phyloP scores from a whole-genome alignment of 2,888 invertebrate species.

The Tethea ocularis region DNA sequence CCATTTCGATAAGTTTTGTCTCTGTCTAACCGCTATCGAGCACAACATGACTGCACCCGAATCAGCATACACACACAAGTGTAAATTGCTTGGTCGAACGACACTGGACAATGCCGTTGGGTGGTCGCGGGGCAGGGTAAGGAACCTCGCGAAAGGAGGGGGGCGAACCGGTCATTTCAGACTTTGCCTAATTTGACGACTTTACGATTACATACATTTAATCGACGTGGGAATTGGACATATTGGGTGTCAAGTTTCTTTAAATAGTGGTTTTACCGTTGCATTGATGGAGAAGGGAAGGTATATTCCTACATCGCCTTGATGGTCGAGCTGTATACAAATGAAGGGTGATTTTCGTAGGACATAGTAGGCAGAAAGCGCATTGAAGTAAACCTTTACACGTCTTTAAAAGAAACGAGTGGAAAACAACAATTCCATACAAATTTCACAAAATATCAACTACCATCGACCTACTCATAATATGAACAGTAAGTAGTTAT shows the following conservation, averaged over 20 bases:
- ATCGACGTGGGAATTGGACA: slow-evolving; percentile 26
- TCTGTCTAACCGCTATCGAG: slow-evolving; percentile 21
- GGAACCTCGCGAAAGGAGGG: slow-evolving; percentile 11
- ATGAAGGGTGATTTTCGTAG: no score
- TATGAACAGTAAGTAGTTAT: no score
- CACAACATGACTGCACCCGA: slow-evolving; percentile 24
- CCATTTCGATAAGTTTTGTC: no score
- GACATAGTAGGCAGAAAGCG: no score
- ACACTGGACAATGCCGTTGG: slow-evolving; percentile 61
- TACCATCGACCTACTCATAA: no score
- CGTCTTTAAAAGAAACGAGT: no score
- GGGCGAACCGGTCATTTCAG: slow-evolving; percentile 38
- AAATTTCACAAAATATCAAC: no score
- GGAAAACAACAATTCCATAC: no score
- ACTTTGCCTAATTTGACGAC: slow-evolving; percentile 60
- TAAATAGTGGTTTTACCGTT: not conserved
- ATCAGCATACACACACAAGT: slow-evolving; percentile 41
- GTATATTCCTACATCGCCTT: not conserved
- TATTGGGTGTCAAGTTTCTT: slow-evolving; percentile 3
- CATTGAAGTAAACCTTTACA: no score
- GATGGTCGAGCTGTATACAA: no score
- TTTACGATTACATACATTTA: slow-evolving; percentile 44
- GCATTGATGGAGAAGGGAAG: not conserved
- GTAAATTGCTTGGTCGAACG: slow-evolving; percentile 52
- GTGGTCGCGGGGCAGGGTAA: slow-evolving; percentile 48